phyloP scores from a whole-genome alignment of 2,797 vertebrate genomes.

The Mus minutoides region DNA sequence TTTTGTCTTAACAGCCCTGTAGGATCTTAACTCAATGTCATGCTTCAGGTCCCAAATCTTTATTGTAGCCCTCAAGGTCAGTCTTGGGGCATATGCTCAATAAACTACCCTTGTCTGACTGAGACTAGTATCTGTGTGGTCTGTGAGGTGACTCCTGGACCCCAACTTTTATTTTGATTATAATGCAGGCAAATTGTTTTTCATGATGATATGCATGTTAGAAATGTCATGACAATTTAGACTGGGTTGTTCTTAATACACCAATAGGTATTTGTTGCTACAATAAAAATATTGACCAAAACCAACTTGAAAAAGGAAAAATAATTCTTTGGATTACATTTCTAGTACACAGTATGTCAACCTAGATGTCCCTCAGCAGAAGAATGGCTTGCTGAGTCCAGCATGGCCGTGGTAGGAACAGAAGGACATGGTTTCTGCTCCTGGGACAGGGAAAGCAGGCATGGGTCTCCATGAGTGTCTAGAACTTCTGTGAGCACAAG shows the following conservation, averaged over 20 bases:
- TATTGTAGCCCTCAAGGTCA: background rate
- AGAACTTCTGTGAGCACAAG: no score
- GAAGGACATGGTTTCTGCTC: no score
- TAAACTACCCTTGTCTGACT: background rate
- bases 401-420: no score
- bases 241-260: background rate
- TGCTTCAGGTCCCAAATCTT: background rate
- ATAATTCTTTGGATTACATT: background rate
- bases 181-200: background rate
- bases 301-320: background rate
- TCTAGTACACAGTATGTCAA: background rate
- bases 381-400: no score
- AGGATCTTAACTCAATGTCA: background rate
- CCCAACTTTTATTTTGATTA: background rate
- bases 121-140: background rate
- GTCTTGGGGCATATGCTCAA: background rate
- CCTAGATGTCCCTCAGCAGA: no score
- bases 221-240: background rate
- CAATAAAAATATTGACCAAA: background rate
- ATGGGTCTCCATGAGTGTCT: no score
- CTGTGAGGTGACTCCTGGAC: background rate
- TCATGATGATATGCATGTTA: background rate
- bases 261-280: background rate
- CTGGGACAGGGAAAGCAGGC: no score
- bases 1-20: background rate